Evolutionary conservation across 1,140 invertebrate genomes (phyloP), one percentile per base, ranked within the genome.

Genomic region (Cydia splendana): DNA sequence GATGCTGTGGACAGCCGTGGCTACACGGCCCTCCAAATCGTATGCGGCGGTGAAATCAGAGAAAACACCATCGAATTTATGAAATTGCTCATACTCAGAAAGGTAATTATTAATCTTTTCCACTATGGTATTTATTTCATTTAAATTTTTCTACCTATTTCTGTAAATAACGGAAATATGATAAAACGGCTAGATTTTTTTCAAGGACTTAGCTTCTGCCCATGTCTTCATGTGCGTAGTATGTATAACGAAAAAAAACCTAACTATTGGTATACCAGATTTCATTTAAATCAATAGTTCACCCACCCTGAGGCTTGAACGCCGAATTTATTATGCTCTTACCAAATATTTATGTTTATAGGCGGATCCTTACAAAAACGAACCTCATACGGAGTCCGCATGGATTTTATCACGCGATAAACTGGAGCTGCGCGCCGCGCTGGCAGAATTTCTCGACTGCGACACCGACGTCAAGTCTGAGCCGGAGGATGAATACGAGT

Each of bases 401-500:
- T 88, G 86, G 85, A 76, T 78, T 4, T 71, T 90, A 24, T 83
- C 85, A 1, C 75, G 76, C 0, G 76, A 86, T 57, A 88, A 88
- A 53, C 87, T 86, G 0, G 80, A 80, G 9, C 69, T 91, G 20
- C 57, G 77, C 7, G 75, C 80, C 10, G 12, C 85, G 2, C 51
- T 92, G 34, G 57, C 77, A 20, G 38, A 75, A 12, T 78, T 85
- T 67, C 76, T 81, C 13, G 76, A 71, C 42, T 12, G 12, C 28
- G 87, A 88, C n/a, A 84, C 87, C 6, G 86, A 88, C 53, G 79
- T 90, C 45, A 92, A 92, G 77, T 90, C 89, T 0, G 90, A 91
- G 78, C 88, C 88, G 0, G 91, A 92, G 12, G 90, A 92, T 51
- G 89, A 92, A 0, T 88, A 81, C 75, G 89, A 92, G 62, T 92